These are phyloP conservation scores for Halcyon badia DNA, from an alignment of 2,797 vertebrate species.

Conservation along the genomic window DNA sequence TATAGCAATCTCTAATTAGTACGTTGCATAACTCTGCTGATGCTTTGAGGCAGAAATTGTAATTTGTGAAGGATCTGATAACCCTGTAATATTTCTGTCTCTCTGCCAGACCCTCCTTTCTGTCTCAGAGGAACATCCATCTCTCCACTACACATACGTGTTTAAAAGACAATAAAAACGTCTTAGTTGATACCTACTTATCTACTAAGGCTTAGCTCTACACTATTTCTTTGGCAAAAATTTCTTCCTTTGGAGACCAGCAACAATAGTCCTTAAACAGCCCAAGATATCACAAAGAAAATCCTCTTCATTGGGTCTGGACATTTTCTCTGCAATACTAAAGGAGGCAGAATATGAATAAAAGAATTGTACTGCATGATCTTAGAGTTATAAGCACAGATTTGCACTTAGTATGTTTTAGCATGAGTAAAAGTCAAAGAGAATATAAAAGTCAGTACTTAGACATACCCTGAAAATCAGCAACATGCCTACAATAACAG, in stretches of 20 bases:
- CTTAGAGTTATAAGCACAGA: neutral
- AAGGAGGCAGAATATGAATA: neutral
- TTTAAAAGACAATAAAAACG: neutral
- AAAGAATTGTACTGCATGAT: neutral
- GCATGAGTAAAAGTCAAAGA: neutral
- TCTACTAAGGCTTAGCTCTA: neutral
- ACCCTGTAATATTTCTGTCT: neutral
- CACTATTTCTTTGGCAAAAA: neutral
- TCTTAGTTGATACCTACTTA: neutral
- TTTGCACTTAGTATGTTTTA: neutral
- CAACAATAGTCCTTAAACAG: neutral
- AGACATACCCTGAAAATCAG: neutral
- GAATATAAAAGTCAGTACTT: neutral
- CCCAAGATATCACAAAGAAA: neutral
- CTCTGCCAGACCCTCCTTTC: neutral
- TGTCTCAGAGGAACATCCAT: neutral
- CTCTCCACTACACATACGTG: neutral
- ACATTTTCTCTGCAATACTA: neutral
- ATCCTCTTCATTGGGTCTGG: neutral
- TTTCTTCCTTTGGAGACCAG: neutral
- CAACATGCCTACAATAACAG: neutral
- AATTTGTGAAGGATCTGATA: neutral
- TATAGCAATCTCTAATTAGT: neutral
- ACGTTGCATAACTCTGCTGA: conserved; percentile 10
- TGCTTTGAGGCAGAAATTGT: conserved; percentile 27